Base-by-base conservation (phyloP, 2,797 vertebrate genomes). In the Tapera naevia region DNA sequence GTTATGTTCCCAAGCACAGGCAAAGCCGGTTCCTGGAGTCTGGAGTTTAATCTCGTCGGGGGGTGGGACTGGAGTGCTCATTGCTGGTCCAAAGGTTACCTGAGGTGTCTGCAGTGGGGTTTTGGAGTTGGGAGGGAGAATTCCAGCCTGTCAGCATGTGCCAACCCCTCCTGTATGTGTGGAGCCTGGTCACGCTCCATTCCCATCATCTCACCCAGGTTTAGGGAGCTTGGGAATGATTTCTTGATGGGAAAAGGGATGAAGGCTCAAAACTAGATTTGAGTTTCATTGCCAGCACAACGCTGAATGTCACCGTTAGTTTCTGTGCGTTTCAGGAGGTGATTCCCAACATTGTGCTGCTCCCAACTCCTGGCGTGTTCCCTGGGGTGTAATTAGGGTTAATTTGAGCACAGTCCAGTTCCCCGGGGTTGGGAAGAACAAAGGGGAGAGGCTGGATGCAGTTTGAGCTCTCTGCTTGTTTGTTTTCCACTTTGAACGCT, bases 171-270 rank as follows among this genome's bases (percentile, higher is more conserved):
- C 39, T 39, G 41, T n/a, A n/a, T n/a, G n/a, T n/a, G 5, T 35
- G 30, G 35, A 64, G 45, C 23, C 15, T 3, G 6, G 3, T 4
- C 2, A 22, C 4, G 17, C 58, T 45, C 15, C 2, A 1, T 18
- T 1, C 10, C 9, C 5, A 1, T 2, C 5, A 2, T 30, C 25
- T 45, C 2, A 30, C 27, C 79, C 60, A 4, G 15, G 7, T 32
- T 41, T 8, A 10, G 23, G 35, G 45, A 22, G 24, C 25, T 33
- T 10, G 1, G 56, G 33, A 10, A 4, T 6, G 11, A 12, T 48
- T 62, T 0, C 3, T 11, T 5, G 9, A 5, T 1, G 51, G 13
- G 5, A 17, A 18, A 17, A 28, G 25, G 33, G 45, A 10, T 22
- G 9, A 79, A 7, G 2, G 1, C 18, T 41, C 21, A 35, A 58